Evolutionary conservation across 2,888 invertebrate species (phyloP).

Genomic region (Parthenolecanium corni): DNA sequence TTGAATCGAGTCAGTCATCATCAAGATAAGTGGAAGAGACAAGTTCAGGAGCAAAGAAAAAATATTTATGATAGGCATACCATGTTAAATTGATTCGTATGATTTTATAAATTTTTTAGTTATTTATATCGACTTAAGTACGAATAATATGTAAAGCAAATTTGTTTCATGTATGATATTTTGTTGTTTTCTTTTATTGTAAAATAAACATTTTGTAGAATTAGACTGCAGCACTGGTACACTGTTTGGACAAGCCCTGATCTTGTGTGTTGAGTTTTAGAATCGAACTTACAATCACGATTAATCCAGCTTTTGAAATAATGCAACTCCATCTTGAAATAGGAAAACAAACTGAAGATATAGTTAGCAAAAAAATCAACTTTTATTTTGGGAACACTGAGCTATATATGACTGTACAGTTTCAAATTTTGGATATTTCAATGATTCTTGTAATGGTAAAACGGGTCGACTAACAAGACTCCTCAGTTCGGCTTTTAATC

Average conservation of each 20-base stretch:
- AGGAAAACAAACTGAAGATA: too few relatives aligned
- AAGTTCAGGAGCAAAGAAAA: conserved; percentile 86
- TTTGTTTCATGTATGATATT: not conserved
- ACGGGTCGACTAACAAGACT: conserved; percentile 2
- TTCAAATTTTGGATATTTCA: conserved; percentile 7
- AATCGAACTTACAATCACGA: too few relatives aligned
- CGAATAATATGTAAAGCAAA: not conserved
- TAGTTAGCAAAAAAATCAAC: not conserved
- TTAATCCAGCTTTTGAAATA: too few relatives aligned
- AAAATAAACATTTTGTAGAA: too few relatives aligned
- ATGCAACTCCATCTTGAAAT: too few relatives aligned
- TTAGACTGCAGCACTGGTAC: too few relatives aligned
- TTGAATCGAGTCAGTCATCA: conserved; percentile 91
- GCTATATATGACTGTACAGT: conserved; percentile 7
- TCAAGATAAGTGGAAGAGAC: conserved; percentile 94
- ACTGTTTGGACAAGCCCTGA: too few relatives aligned
- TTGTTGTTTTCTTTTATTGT: not conserved
- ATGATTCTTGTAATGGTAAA: conserved; percentile 8
- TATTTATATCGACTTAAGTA: not conserved
- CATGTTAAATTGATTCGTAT: conserved; percentile 85
- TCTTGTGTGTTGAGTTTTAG: too few relatives aligned
- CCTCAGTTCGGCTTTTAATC: conserved; percentile 10
- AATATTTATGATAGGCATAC: conserved; percentile 96
- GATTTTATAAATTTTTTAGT: too few relatives aligned
- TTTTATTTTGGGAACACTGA: not conserved